Percentiles rank a stretch among this genome's conserved stretches.
phyloP scores from a whole-genome alignment of 2,888 invertebrate species.

The Rhamphomyia laevipes region DNA sequence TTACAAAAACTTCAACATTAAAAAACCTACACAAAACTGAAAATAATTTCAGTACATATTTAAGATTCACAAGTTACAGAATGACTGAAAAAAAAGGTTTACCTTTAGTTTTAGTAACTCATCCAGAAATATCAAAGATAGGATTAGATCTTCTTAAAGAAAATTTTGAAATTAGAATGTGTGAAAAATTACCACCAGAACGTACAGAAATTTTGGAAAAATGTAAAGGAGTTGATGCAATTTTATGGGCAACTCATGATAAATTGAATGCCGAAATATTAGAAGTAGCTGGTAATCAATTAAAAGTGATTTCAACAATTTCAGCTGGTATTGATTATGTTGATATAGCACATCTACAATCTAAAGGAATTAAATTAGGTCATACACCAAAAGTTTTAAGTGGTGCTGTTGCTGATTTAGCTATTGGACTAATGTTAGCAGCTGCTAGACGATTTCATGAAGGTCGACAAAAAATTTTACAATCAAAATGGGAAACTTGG shows the following conservation, averaged over 20 bases:
- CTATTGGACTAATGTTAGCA: slow-evolving; percentile 62
- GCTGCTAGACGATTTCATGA: slow-evolving; percentile 69
- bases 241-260: slow-evolving; percentile 30
- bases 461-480: slow-evolving; percentile 41
- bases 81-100: too few relatives aligned
- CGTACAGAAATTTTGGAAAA: slow-evolving; percentile 30
- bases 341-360: slow-evolving; percentile 57
- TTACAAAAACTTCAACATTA: too few relatives aligned
- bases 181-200: slow-evolving; percentile 24
- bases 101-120: slow-evolving; percentile 49
- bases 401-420: slow-evolving; percentile 70
- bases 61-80: too few relatives aligned
- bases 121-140: slow-evolving; percentile 52
- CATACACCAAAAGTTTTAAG: slow-evolving; percentile 67
- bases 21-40: too few relatives aligned
- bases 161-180: slow-evolving; percentile 26
- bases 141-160: slow-evolving; percentile 49
- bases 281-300: slow-evolving; percentile 42
- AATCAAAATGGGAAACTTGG: background rate
- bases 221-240: slow-evolving; percentile 29
- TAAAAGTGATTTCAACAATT: slow-evolving; percentile 70
- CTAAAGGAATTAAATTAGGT: slow-evolving; percentile 61
- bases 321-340: slow-evolving; percentile 81
- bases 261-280: slow-evolving; percentile 28
- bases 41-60: too few relatives aligned